Conservation (phyloP, 2,888 invertebrate species). For the Cataglyphis altisquamis region DNA sequence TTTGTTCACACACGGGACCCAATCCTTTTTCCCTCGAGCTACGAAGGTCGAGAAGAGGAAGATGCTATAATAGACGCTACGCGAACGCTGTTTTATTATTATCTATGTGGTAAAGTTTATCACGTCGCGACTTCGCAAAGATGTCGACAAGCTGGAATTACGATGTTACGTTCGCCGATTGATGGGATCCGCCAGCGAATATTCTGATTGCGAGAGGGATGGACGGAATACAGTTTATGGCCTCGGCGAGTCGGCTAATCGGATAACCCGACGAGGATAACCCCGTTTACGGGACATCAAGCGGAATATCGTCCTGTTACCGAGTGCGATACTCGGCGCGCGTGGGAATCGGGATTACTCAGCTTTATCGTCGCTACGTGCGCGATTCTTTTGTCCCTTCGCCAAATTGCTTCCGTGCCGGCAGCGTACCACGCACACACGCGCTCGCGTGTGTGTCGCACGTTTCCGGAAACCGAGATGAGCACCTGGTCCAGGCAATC, state of each 20-base stretch:
- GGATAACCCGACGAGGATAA: conserved; percentile 36
- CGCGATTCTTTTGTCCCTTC: conserved; percentile 66
- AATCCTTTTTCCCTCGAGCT: neutral
- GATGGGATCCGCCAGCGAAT: conserved; percentile 17
- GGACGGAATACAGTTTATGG: conserved; percentile 23
- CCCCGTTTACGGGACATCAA: conserved; percentile 42
- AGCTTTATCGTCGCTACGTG: conserved; percentile 64
- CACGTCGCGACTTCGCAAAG: neutral
- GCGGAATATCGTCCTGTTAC: conserved; percentile 19
- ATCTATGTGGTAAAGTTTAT: neutral
- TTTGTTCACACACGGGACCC: conserved; percentile 51
- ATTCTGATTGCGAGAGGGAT: conserved; percentile 27
- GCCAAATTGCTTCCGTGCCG: conserved; percentile 66
- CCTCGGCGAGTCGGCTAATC: conserved; percentile 37
- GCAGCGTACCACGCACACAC: conserved; percentile 6
- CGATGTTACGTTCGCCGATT: neutral
- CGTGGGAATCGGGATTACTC: conserved; percentile 61
- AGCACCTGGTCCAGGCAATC: conserved; percentile 55
- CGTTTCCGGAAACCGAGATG: conserved; percentile 55
- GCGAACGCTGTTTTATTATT: conserved; percentile 24
- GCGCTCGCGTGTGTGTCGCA: conserved; percentile 34
- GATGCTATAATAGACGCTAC: neutral
- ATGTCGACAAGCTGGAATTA: conserved; percentile 15
- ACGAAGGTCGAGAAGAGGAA: conserved; percentile 35
- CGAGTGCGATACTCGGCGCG: conserved; percentile 10